Base-by-base conservation (phyloP, 1,140 invertebrate genomes). In the Pomphorhynchus laevis region DNA sequence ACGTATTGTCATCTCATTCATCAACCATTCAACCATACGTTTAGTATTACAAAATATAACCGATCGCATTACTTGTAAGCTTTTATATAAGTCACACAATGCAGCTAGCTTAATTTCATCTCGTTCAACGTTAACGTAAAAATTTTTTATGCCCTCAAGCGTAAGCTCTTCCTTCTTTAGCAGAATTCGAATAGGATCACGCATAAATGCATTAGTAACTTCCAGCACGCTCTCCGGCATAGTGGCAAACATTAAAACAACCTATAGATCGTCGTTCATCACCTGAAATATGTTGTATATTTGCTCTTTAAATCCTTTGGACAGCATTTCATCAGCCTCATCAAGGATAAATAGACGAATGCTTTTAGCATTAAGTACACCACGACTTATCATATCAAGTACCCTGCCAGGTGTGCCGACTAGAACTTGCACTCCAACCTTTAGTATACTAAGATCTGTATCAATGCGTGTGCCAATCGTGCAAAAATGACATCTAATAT, bases 281-380 rank as follows among this genome's bases (percentile, higher is more conserved):
- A 69, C 69, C 57, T 73, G 74, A 62, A 95, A 93, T 34, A 95
- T 80, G 64, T 95, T 80, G 56, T 95, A 82, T 54, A 98, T 95
- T 61, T 95, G 86, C 61, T 98, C 86, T 58, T 95, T 95, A 55
- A 98, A 98, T 46, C 89, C 86, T 59, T 82, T 66, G 20, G 82
- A 91, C 53, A 98, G 70, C 84, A 98, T 95, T 64, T 98, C 89
- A 62, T 98, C 89, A 49, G 89, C 86, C 64, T 98, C 89, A 61
- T 98, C 89, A 45, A 98, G 66, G 4, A 98, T 82, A 56, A 99
- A 95, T 53, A 95, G 68, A 59, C 82, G 86, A 49, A 99, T 95
- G 47, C 65, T 64, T 8, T 53, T 67, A 64, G 50, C 76, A 68
- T 50, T 50, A 31, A 98, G 62, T 24, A 76, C 71, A 50, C 74